These are phyloP conservation scores for Larimichthys polyactis DNA, from an alignment of 2,113 vertebrate species.

Conservation along the genomic window DNA sequence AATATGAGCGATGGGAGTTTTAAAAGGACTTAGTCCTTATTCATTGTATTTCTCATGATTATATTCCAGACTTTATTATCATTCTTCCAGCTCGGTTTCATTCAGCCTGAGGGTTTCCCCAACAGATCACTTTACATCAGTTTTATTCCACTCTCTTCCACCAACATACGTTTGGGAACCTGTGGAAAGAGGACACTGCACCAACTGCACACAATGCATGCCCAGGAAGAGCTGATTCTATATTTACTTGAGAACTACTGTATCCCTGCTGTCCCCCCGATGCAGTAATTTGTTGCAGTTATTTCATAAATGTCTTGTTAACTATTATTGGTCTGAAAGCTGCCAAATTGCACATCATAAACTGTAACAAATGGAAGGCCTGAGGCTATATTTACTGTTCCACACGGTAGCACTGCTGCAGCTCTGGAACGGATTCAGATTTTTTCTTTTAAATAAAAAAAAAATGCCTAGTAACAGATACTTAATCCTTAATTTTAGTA, in stretches of 20 bases:
- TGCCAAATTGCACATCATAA: slow-evolving; percentile 66
- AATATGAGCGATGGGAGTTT: neutral
- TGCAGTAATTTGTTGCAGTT: slow-evolving; percentile 58
- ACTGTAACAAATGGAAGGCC: slow-evolving; percentile 60
- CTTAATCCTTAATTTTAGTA: slow-evolving; percentile 1
- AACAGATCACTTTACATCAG: slow-evolving; percentile 23
- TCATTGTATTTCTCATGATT: neutral
- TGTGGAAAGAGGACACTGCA: slow-evolving; percentile 55
- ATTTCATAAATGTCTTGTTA: slow-evolving; percentile 71
- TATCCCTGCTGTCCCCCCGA: slow-evolving; percentile 24
- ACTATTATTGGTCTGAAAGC: slow-evolving; percentile 59
- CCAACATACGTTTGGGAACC: slow-evolving; percentile 34
- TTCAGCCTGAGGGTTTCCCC: slow-evolving; percentile 15
- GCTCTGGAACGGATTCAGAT: slow-evolving; percentile 52
- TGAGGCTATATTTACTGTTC: slow-evolving; percentile 58
- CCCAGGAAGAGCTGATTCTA: slow-evolving; percentile 1
- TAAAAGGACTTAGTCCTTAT: neutral
- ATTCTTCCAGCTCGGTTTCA: slow-evolving; percentile 47
- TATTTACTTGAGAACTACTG: slow-evolving; percentile 26
- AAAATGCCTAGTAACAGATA: neutral
- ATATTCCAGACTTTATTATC: slow-evolving; percentile 16
- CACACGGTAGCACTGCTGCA: slow-evolving; percentile 42
- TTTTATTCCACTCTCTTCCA: slow-evolving; percentile 32
- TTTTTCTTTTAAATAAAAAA: slow-evolving; percentile 9
- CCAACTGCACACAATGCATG: slow-evolving; percentile 1